A percentile compares a stretch with the other conserved stretches of the same genome.
Conservation (phyloP, 1,140 invertebrate species). For the Acromyrmex charruanus region DNA sequence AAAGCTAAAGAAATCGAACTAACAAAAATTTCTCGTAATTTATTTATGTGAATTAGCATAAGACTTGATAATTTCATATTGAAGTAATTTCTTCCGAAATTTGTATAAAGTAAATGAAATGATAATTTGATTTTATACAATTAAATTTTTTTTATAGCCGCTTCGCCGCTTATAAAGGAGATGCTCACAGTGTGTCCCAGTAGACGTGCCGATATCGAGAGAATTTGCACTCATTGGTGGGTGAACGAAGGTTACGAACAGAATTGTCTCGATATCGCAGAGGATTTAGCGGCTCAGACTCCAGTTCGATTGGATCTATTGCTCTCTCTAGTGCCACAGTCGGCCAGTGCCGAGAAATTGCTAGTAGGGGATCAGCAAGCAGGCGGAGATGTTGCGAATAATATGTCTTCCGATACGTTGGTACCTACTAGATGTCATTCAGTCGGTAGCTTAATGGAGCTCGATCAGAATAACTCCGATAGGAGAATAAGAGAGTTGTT, state of each 20-base stretch:
- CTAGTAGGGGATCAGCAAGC: conserved; percentile 87
- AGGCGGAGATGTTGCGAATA: conserved; percentile 81
- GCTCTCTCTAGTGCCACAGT: conserved; percentile 92
- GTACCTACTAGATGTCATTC: conserved; percentile 89
- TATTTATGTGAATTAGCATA: not conserved
- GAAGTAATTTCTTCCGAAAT: not conserved
- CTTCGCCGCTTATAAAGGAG: conserved; percentile 96
- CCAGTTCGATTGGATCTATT: conserved; percentile 95
- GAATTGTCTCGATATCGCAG: conserved; percentile 94
- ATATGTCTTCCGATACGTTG: conserved; percentile 80
- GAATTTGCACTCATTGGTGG: conserved; percentile 98
- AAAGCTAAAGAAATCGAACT: not conserved
- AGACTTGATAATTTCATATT: not conserved
- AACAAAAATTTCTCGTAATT: not conserved
- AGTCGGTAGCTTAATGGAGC: conserved; percentile 89
- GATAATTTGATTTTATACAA: not conserved
- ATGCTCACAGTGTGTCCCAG: conserved; percentile 97
- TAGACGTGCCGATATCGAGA: conserved; percentile 96
- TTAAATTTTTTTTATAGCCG: conserved; percentile 89
- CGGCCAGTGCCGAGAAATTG: conserved; percentile 89
- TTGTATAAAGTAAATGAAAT: not conserved
- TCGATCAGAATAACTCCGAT: conserved; percentile 87
- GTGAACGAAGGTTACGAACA: conserved; percentile 95
- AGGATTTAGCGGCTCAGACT: conserved; percentile 95
- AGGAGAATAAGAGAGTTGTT: conserved; percentile 90